Conservation (phyloP, 37 sponge, comb jelly and placozoan species). For the Tethya wilhelma region DNA sequence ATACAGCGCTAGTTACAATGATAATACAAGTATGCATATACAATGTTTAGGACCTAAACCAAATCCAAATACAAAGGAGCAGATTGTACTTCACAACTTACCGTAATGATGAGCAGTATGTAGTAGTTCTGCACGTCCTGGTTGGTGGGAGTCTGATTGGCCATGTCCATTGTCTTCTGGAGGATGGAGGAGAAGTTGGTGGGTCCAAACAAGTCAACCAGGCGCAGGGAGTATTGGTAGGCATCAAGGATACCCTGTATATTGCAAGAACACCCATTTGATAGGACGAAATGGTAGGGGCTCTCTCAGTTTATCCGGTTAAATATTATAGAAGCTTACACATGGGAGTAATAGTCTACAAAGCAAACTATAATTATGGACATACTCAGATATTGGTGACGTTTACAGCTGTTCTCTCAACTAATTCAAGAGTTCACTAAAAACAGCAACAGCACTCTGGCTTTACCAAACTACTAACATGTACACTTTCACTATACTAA, state of each 20-base stretch:
- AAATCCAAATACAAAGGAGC: not conserved
- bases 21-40: not conserved
- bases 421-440: no score
- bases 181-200: constrained; percentile 80
- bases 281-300: no score
- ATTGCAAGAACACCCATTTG: no score
- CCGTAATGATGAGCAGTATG: constrained; percentile 82
- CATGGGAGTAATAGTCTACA: no score
- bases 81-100: constrained; percentile 23
- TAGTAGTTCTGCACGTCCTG: constrained; percentile 64
- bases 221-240: constrained; percentile 65
- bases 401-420: no score
- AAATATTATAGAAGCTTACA: no score
- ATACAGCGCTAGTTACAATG: not conserved
- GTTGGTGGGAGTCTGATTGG: constrained; percentile 6
- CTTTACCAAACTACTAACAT: no score
- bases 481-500: no score
- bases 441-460: no score
- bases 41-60: not conserved
- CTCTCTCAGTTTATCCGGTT: no score
- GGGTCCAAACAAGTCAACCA: constrained; percentile 75
- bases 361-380: no score
- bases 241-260: constrained; percentile 81
- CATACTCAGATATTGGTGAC: no score
- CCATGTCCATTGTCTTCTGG: constrained; percentile 57